A percentile compares a stretch with the other conserved stretches of the same genome.
Conservation (phyloP, 2,888 invertebrate genomes). For the Drosophila kambysellisi region DNA sequence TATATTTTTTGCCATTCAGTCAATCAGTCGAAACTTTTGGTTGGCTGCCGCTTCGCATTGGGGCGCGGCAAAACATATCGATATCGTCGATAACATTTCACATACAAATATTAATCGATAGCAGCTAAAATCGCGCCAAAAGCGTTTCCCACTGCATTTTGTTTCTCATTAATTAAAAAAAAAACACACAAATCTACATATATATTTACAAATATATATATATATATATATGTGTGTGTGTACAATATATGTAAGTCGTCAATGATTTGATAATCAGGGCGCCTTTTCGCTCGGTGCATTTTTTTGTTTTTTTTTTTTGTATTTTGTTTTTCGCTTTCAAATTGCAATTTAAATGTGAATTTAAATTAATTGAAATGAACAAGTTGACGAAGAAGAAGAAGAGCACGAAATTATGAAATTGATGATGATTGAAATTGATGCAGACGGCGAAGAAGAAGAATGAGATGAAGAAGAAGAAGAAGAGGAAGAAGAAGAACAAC, state of each 20-base stretch:
- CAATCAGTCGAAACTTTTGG: conserved; percentile 84
- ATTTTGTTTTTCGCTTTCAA: conserved; percentile 55
- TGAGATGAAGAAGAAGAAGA: background rate
- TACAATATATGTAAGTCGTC: conserved; percentile 15
- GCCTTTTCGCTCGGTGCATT: conserved; percentile 34
- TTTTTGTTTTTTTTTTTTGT: background rate
- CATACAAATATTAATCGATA: conserved; percentile 50
- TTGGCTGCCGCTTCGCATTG: conserved; percentile 49
- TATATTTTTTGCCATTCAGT: conserved; percentile 82
- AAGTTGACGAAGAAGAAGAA: conserved; percentile 12
- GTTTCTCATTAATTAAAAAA: conserved; percentile 73
- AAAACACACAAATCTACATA: conserved; percentile 32
- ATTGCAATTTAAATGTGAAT: conserved; percentile 66
- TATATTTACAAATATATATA: conserved; percentile 28
- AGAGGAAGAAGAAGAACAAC: background rate
- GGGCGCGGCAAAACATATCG: conserved; percentile 35
- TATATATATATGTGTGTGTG: conserved; percentile 22
- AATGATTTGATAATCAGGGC: conserved; percentile 5
- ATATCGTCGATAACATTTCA: conserved; percentile 36
- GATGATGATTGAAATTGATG: conserved; percentile 9
- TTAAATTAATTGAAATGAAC: conserved; percentile 68
- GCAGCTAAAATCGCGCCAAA: conserved; percentile 64
- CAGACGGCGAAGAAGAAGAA: conserved; percentile 10
- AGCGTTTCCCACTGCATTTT: conserved; percentile 77
- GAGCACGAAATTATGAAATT: background rate